phyloP scores from a whole-genome alignment of 2,113 vertebrate genomes.

The Gobiocypris rarus region DNA sequence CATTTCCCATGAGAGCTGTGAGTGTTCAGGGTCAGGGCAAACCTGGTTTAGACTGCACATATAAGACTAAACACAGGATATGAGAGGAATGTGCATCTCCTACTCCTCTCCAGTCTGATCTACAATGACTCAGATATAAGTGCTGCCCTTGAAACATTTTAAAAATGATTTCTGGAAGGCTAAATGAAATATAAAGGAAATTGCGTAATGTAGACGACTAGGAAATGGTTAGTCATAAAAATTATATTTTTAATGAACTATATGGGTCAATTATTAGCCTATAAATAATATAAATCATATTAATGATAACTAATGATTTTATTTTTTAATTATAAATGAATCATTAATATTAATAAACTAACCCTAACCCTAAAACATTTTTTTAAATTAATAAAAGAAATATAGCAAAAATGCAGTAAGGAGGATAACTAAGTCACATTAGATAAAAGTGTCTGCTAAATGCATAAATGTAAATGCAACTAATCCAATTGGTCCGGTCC shows the following conservation, averaged over 20 bases:
- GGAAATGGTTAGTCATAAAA: not conserved
- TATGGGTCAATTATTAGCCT: not conserved
- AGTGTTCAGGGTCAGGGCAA: slow-evolving; percentile 48
- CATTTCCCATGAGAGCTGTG: slow-evolving; percentile 31
- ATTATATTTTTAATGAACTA: not conserved
- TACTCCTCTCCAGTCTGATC: not conserved
- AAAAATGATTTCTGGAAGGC: not conserved
- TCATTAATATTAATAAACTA: too few species aligned
- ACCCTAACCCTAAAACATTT: too few species aligned
- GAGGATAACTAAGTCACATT: too few species aligned
- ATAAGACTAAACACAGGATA: slow-evolving; percentile 56
- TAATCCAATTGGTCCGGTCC: not conserved
- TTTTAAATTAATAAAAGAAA: too few species aligned
- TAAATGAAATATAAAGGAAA: not conserved
- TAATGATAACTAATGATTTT: not conserved
- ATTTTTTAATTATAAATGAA: too few species aligned
- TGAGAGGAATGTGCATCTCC: slow-evolving; percentile 25
- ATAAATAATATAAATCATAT: not conserved
- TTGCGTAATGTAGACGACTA: not conserved
- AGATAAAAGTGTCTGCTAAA: too few species aligned
- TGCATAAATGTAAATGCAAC: too few species aligned
- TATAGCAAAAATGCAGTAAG: not conserved
- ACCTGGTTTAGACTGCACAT: slow-evolving; percentile 40
- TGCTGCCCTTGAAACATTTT: not conserved
- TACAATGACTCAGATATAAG: not conserved